These are phyloP conservation scores for Nipponacmea schrenckii DNA, from an alignment of 2,888 invertebrate species.

Conservation along the genomic window DNA sequence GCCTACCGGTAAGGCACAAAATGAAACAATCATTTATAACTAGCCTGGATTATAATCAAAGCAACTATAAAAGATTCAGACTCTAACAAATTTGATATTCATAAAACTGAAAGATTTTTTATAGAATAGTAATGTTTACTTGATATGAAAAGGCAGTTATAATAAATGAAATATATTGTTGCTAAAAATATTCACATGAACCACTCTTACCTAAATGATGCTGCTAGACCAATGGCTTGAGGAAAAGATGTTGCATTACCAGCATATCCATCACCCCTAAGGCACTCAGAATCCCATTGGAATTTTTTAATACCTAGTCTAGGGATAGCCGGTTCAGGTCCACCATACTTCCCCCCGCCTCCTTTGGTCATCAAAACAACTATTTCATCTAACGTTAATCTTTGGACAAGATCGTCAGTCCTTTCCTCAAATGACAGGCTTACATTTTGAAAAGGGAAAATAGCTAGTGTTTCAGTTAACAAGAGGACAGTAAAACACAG, in stretches of 20 bases:
- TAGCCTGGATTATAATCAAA: no score
- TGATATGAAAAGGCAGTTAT: no score
- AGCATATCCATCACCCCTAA: constrained; percentile 47
- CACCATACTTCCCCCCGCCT: constrained; percentile 39
- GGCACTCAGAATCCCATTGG: constrained; percentile 55
- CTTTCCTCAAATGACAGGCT: constrained; percentile 56
- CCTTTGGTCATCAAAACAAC: constrained; percentile 49
- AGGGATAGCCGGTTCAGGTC: constrained; percentile 43
- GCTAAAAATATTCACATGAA: no score
- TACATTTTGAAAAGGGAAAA: constrained; percentile 57
- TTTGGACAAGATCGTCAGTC: constrained; percentile 56
- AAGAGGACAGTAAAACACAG: no score
- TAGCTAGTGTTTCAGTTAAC: not conserved
- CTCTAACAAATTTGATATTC: no score
- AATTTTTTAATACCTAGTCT: constrained; percentile 51
- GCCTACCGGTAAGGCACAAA: no score
- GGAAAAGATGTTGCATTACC: constrained; percentile 55
- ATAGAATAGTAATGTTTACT: no score
- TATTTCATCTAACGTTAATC: constrained; percentile 57
- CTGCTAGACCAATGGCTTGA: constrained; percentile 53
- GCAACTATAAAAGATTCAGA: no score
- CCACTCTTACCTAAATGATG: constrained; percentile 48
- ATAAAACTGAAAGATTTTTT: no score
- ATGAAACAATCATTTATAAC: no score
- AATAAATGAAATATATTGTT: no score